Evolutionary conservation across 2,888 invertebrate genomes (phyloP).

Genomic region (Pollenia labialis): DNA sequence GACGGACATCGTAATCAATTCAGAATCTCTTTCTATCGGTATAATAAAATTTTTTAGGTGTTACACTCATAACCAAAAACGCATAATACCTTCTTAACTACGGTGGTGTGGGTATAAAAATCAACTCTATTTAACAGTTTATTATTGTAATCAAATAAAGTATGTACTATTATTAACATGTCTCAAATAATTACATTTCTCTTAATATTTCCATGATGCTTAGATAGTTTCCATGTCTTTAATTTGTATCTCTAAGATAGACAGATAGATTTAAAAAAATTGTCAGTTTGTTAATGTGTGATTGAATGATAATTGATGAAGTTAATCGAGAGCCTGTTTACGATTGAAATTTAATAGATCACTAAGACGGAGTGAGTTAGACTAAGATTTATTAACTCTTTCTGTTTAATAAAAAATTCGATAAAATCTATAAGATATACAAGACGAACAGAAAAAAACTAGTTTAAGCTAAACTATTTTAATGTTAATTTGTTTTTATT

Average conservation of each 20-base stretch:
- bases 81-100: no score
- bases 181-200: no score
- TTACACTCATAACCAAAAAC: no score
- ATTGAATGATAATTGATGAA: conserved; percentile 33
- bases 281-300: conserved; percentile 39
- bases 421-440: not conserved
- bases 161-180: no score
- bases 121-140: no score
- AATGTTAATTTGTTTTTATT: not conserved
- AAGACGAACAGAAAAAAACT: not conserved
- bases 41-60: no score
- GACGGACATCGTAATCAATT: no score
- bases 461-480: conserved; percentile 10
- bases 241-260: not conserved
- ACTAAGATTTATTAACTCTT: not conserved
- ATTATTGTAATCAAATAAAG: no score
- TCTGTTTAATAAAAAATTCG: not conserved
- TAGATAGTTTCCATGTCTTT: no score
- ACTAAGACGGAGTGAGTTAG: not conserved
- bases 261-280: not conserved
- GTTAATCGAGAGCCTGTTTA: not conserved
- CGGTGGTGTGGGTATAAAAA: no score
- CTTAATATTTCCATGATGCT: no score
- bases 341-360: not conserved
- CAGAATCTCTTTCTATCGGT: no score